Evolutionary conservation across 2,888 invertebrate species (phyloP).

Genomic region (Marronus borbonicus): DNA sequence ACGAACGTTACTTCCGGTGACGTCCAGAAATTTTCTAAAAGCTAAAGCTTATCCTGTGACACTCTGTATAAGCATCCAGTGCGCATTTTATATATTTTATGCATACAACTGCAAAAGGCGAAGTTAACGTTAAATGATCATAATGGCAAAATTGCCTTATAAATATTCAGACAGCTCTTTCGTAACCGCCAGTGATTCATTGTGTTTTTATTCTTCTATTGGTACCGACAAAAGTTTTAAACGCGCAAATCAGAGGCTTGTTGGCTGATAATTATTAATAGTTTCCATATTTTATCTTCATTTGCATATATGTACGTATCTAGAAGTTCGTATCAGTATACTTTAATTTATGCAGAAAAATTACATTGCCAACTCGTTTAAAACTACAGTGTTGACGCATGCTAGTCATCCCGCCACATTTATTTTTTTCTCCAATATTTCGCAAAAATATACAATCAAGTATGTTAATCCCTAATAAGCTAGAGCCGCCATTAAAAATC

Average conservation of each 20-base stretch:
- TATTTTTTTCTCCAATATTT: neutral
- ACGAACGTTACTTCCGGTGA: too few relatives aligned
- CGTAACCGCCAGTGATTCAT: conserved; percentile 42
- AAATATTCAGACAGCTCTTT: conserved; percentile 41
- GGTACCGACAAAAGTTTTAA: conserved; percentile 29
- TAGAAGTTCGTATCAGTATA: neutral
- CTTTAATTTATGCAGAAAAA: neutral
- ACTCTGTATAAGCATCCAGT: neutral
- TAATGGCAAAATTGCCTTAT: conserved; percentile 44
- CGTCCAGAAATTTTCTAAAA: too few relatives aligned
- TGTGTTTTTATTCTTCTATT: conserved; percentile 25
- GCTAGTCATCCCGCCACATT: neutral
- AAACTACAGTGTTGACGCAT: neutral
- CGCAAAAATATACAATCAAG: neutral
- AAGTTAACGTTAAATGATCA: conserved; percentile 19
- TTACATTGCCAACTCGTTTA: neutral
- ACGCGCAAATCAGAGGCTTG: conserved; percentile 37
- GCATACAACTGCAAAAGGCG: conserved; percentile 22
- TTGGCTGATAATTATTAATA: conserved; percentile 17
- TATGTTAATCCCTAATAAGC: neutral
- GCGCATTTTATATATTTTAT: conserved; percentile 14
- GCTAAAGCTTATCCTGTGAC: too few relatives aligned
- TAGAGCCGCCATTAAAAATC: neutral
- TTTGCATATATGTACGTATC: conserved; percentile 5
- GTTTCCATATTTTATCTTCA: conserved; percentile 26